Conservation (phyloP, 2,113 vertebrate genomes). For the Cnemophilus loriae region DNA sequence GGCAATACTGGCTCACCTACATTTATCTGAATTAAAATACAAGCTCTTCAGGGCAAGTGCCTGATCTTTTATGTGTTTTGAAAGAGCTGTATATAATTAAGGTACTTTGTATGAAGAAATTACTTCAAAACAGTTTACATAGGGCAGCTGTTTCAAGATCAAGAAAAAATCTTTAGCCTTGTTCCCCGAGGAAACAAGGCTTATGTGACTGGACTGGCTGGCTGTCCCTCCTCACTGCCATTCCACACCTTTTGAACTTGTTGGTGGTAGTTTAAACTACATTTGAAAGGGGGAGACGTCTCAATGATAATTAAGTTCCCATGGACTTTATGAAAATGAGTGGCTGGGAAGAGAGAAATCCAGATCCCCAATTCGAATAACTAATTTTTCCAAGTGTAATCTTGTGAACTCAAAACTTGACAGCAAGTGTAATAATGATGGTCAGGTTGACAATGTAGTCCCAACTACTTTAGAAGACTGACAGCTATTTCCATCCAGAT, state of each 20-base stretch:
- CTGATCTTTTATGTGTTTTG: slow-evolving; percentile 60
- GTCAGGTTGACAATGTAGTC: not conserved
- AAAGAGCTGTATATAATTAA: slow-evolving; percentile 57
- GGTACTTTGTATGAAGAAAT: slow-evolving; percentile 61
- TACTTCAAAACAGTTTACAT: slow-evolving; percentile 57
- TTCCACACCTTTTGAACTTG: slow-evolving; percentile 55
- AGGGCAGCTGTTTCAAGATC: slow-evolving; percentile 63
- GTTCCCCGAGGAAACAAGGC: slow-evolving; percentile 35
- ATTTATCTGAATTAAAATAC: slow-evolving; percentile 59
- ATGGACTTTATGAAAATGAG: slow-evolving; percentile 54
- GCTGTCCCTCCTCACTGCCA: slow-evolving; percentile 45
- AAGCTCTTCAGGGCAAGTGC: slow-evolving; percentile 56
- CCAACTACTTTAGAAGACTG: not conserved
- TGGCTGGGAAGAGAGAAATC: slow-evolving; percentile 43
- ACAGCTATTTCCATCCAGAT: not conserved
- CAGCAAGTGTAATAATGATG: not conserved
- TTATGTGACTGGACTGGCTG: slow-evolving; percentile 47
- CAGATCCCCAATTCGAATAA: slow-evolving; percentile 26
- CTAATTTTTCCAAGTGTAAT: not conserved
- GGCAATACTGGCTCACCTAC: slow-evolving; percentile 44
- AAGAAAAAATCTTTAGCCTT: slow-evolving; percentile 57
- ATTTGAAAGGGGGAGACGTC: slow-evolving; percentile 49
- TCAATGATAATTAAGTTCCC: slow-evolving; percentile 59
- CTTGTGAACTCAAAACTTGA: not conserved
- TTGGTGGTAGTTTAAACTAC: slow-evolving; percentile 22